Conservation (phyloP, 2,113 vertebrate genomes). For the Odocoileus hemionus region DNA sequence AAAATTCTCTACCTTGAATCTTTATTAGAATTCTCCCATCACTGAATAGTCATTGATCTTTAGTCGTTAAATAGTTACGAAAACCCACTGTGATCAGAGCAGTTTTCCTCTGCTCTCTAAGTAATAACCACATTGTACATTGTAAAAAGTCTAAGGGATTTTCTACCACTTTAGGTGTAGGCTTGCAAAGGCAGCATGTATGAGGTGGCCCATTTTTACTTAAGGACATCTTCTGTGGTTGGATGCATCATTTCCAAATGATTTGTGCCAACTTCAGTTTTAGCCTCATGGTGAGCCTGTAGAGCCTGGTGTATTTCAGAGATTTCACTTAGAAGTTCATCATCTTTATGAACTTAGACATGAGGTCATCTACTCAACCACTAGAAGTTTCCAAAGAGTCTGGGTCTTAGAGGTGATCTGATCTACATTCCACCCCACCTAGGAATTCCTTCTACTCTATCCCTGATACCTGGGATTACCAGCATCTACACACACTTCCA, state of each 20-base stretch:
- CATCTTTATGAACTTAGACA: not conserved
- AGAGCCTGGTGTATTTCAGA: not conserved
- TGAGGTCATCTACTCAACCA: not conserved
- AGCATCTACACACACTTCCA: not conserved
- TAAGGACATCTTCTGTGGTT: not conserved
- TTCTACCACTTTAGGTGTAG: not conserved
- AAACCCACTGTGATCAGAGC: not conserved
- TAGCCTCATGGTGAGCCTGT: not conserved
- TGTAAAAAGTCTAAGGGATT: not conserved
- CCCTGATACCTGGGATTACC: not conserved
- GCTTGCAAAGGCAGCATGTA: not conserved
- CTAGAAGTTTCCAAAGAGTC: not conserved
- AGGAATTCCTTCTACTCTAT: not conserved
- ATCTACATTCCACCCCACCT: not conserved
- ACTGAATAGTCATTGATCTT: not conserved
- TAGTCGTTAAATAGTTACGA: not conserved
- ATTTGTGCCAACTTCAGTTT: not conserved
- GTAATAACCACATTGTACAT: not conserved
- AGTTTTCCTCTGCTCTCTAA: not conserved
- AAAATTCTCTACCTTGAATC: not conserved
- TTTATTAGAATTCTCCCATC: conserved; percentile 20
- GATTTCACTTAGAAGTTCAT: not conserved
- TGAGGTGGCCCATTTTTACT: not conserved
- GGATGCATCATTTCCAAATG: not conserved
- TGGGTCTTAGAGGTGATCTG: not conserved